These are phyloP conservation scores for Tribolium castaneum DNA, from an alignment of 1,140 invertebrate genomes.

Conservation along the genomic window DNA sequence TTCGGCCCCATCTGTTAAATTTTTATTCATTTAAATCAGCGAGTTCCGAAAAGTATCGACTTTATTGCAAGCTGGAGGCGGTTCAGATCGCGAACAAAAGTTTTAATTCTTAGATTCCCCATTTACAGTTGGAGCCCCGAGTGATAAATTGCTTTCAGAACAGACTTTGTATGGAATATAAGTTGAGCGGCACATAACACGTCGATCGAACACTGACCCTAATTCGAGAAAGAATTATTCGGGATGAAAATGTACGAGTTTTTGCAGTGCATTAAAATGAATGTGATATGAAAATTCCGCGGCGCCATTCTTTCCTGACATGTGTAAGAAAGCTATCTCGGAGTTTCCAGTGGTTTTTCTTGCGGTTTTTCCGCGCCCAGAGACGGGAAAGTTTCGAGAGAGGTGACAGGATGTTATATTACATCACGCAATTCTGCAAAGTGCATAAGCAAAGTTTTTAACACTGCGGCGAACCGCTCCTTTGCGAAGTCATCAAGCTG, in stretches of 20 bases:
- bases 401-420: constrained; percentile 32
- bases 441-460: constrained; percentile 34
- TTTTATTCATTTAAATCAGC: constrained; percentile 24
- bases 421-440: constrained; percentile 29
- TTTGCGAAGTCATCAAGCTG: background rate
- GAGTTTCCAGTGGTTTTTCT: constrained; percentile 17
- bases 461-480: constrained; percentile 4
- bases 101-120: constrained; percentile 34
- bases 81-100: constrained; percentile 24
- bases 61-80: constrained; percentile 11
- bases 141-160: constrained; percentile 35
- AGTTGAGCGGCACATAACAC: background rate
- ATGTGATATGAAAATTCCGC: constrained; percentile 33
- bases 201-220: background rate
- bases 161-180: constrained; percentile 20
- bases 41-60: constrained; percentile 17
- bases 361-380: background rate
- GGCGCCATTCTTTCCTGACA: constrained; percentile 26
- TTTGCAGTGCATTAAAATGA: constrained; percentile 31
- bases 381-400: background rate
- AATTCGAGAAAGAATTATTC: constrained; percentile 13
- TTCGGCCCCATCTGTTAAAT: background rate
- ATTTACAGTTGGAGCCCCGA: constrained; percentile 18
- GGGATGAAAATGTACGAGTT: constrained; percentile 16
- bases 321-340: constrained; percentile 32